These are phyloP conservation scores for Dicrostonyx torquatus DNA, from an alignment of 2,797 vertebrate species.

Conservation along the genomic window DNA sequence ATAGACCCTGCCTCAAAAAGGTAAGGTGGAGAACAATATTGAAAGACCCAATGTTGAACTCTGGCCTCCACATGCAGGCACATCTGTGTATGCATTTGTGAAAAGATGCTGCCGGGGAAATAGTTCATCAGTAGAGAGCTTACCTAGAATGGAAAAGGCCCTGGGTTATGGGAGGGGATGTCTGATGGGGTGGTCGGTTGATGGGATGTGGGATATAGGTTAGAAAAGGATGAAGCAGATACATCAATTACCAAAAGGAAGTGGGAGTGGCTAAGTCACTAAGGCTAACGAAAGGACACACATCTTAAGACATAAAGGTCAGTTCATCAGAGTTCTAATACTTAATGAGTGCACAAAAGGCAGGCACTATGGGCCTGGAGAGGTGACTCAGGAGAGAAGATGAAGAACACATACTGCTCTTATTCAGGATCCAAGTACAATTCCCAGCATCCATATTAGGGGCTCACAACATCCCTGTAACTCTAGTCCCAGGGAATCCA, in stretches of 20 bases:
- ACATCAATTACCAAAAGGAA: constrained; percentile 13
- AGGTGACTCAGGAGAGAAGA: neutral
- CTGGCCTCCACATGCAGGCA: neutral
- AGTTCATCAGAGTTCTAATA: neutral
- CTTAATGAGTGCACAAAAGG: neutral
- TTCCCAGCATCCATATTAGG: neutral
- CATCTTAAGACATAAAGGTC: constrained; percentile 34
- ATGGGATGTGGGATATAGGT: neutral
- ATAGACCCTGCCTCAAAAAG: neutral
- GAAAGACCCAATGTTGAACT: neutral
- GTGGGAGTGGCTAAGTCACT: neutral
- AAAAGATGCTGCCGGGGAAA: neutral
- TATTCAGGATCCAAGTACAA: neutral
- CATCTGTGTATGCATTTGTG: neutral
- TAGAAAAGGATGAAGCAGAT: neutral
- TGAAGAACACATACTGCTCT: neutral
- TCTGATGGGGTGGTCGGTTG: neutral
- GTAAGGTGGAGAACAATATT: neutral
- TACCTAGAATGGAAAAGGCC: neutral
- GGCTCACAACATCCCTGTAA: neutral
- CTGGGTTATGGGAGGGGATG: neutral
- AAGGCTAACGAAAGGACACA: neutral
- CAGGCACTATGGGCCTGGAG: neutral
- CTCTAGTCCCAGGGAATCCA: neutral
- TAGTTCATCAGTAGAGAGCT: neutral